Evolutionary conservation across 2,797 vertebrate genomes (phyloP), one percentile per base, ranked within the genome.

Genomic region (Champsocephalus gunnari): DNA sequence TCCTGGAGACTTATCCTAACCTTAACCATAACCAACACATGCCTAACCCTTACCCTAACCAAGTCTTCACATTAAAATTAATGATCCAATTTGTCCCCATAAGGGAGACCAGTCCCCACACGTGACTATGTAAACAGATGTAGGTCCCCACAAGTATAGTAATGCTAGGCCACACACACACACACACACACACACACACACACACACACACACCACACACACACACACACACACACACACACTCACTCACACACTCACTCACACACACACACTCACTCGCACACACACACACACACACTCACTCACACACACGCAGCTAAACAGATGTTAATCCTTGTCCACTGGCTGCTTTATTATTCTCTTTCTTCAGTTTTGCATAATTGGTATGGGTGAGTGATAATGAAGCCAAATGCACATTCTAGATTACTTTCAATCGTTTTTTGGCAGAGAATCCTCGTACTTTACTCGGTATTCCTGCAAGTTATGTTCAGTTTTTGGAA

Each of bases 321-420:
- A 56, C 78, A 79, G 51, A 80, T 53, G 71, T 71, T 65, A 44
- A 62, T 68, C 65, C 72, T 50, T 48, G 43, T 51, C 57, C 56
- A 28, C 34, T 41, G n/a, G 13, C 50, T 68, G 16, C 21, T 12
- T 4, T 50, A 48, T 58, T 68, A 12, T 38, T 12, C 5, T 50
- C 48, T 58, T 48, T 11, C 13, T 24, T 41, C 44, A 3, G 12
- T 64, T 65, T 62, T 16, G 10, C 53, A 43, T 19, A 49, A 50
- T 44, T 43, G 41, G 11, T 34, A 19, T 57, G 58, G 58, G 2
- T 21, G 48, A 74, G 38, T 67, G n/a, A 63, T 50, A 57, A 50
- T 64, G 13, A 50, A 55, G 19, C 13, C 44, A 44, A 57, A 38
- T 11, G 14, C 43, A 66, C 43, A 64, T 63, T 77, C 59, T 16